A percentile compares a stretch with the other conserved stretches of the same genome.
These are phyloP conservation scores for Nymphalis urticae DNA, from an alignment of 2,888 invertebrate species.

Conservation along the genomic window DNA sequence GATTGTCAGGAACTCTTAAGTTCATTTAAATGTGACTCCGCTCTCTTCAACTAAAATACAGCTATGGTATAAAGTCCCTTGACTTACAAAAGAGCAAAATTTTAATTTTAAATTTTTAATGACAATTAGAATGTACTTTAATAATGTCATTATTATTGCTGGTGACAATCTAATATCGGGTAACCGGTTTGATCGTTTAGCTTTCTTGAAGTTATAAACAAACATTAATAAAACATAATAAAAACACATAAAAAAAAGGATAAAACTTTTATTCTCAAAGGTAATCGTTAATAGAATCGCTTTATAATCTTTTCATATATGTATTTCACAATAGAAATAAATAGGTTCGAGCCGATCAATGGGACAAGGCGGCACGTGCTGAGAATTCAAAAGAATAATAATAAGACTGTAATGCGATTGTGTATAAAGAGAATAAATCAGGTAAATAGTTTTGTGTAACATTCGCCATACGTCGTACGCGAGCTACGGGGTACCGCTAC, in stretches of 20 bases:
- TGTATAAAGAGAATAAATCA: constrained; percentile 2
- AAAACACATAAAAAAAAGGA: background rate
- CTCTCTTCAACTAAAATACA: too few species aligned
- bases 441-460: background rate
- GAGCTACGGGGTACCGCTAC: constrained; percentile 17
- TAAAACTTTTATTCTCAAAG: background rate
- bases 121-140: too few species aligned
- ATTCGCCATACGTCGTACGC: background rate
- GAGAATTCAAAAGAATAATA: constrained; percentile 19
- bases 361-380: constrained; percentile 16
- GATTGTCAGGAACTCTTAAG: background rate
- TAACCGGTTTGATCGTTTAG: too few species aligned
- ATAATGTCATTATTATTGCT: too few species aligned
- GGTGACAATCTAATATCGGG: too few species aligned
- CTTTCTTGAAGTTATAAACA: too few species aligned
- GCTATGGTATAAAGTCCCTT: too few species aligned
- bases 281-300: background rate
- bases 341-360: constrained; percentile 2
- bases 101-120: too few species aligned
- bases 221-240: too few species aligned
- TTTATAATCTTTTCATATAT: background rate
- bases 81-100: too few species aligned
- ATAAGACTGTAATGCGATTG: constrained; percentile 5
- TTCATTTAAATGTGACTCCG: background rate
- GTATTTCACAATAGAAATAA: background rate